These are phyloP conservation scores for Tympanuchus pallidicinctus DNA, from an alignment of 2,113 vertebrate genomes.

Conservation along the genomic window DNA sequence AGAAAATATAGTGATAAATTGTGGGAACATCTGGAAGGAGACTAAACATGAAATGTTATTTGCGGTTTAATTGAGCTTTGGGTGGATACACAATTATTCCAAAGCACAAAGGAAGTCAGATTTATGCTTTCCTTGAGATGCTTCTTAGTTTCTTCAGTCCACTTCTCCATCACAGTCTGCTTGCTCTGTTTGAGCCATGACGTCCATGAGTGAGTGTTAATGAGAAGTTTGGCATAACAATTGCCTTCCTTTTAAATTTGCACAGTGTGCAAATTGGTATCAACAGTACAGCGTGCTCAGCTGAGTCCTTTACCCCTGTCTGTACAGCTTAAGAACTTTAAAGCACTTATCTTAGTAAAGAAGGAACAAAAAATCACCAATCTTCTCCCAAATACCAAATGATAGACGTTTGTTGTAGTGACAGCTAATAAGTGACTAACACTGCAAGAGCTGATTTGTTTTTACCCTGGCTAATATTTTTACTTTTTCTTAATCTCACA, in stretches of 20 bases:
- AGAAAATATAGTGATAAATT: neutral
- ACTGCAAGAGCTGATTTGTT: neutral
- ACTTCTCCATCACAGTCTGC: neutral
- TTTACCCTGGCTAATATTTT: neutral
- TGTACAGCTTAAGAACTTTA: neutral
- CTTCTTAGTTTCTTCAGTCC: neutral
- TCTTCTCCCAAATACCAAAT: neutral
- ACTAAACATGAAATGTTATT: neutral
- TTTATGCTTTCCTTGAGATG: neutral
- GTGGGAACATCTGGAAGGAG: neutral
- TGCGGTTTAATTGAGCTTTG: neutral
- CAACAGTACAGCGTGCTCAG: neutral
- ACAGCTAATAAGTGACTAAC: slow-evolving; percentile 6
- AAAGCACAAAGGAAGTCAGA: neutral
- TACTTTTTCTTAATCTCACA: neutral
- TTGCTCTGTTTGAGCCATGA: neutral
- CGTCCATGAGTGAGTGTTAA: neutral
- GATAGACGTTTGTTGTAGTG: neutral
- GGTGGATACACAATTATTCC: neutral
- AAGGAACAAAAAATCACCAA: neutral
- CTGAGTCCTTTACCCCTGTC: neutral
- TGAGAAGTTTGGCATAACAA: neutral
- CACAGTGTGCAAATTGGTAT: neutral
- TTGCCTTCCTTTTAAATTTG: neutral
- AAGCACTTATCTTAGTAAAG: neutral